Evolutionary conservation across 2,113 vertebrate genomes (phyloP).

Genomic region (Procavia capensis): DNA sequence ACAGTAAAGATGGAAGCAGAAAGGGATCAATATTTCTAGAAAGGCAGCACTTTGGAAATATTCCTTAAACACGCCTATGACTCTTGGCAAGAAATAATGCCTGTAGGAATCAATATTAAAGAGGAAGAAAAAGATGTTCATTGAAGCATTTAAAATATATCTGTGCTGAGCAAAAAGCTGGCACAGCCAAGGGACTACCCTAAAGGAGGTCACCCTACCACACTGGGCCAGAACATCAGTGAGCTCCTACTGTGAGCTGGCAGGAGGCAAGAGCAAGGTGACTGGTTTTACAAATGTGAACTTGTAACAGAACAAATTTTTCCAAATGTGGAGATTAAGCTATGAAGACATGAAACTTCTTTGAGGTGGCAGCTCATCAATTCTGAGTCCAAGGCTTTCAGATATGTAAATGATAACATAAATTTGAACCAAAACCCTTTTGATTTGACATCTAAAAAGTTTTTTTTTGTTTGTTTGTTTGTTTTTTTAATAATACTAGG

Average conservation of each 20-base stretch:
- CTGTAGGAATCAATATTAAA: neutral
- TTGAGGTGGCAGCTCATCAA: neutral
- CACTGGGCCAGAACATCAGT: neutral
- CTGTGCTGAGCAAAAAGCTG: neutral
- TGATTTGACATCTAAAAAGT: neutral
- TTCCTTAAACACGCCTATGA: neutral
- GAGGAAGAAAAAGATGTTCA: neutral
- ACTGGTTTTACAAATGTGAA: neutral
- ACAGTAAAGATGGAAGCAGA: neutral
- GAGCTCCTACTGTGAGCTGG: neutral
- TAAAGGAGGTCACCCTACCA: accelerated
- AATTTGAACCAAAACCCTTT: neutral
- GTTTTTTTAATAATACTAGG: neutral
- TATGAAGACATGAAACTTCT: neutral
- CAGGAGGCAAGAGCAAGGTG: neutral
- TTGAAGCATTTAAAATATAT: neutral
- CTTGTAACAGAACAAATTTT: neutral
- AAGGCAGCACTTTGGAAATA: slow-evolving; percentile 8
- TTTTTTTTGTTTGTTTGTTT: neutral
- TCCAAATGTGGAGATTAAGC: neutral
- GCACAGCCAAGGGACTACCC: neutral
- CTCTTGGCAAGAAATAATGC: neutral
- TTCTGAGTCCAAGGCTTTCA: neutral
- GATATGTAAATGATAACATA: neutral
- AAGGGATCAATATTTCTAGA: neutral